Conservation (phyloP, 1,140 invertebrate species). For the Formica exsecta region DNA sequence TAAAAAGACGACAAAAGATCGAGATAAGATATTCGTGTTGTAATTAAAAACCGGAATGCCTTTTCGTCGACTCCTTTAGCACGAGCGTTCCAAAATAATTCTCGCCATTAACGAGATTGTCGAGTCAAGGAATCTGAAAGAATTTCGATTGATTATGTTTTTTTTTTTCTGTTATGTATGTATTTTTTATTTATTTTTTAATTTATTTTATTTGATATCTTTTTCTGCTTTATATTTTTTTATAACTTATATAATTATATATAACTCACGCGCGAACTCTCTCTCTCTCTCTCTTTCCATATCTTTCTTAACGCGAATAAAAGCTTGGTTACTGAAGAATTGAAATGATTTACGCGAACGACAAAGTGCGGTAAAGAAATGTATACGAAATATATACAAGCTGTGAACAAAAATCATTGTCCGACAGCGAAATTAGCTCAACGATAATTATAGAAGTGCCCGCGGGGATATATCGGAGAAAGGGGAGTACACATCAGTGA, state of each 20-base stretch:
- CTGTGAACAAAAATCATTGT: slow-evolving; percentile 13
- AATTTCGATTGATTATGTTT: background rate
- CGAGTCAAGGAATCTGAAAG: background rate
- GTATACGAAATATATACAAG: background rate
- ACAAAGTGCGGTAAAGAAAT: background rate
- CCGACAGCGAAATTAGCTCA: slow-evolving; percentile 36
- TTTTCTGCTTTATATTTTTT: background rate
- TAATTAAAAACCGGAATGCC: slow-evolving; percentile 3
- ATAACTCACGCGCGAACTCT: background rate
- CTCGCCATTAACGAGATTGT: slow-evolving; percentile 2
- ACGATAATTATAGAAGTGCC: slow-evolving; percentile 56
- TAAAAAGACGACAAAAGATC: background rate
- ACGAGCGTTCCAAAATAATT: background rate
- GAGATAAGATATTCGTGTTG: background rate
- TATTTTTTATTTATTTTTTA: background rate
- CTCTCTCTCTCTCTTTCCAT: background rate
- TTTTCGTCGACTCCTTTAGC: background rate
- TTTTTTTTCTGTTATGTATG: background rate
- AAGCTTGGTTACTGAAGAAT: background rate
- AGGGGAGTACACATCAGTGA: slow-evolving; percentile 18
- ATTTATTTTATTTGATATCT: background rate
- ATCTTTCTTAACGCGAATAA: background rate
- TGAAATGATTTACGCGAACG: background rate
- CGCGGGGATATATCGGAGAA: background rate
- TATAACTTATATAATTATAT: background rate